A percentile compares a stretch with the other conserved stretches of the same genome.
These are phyloP conservation scores for Steatocranus sp. DNA, from an alignment of 2,797 vertebrate genomes.

Conservation along the genomic window DNA sequence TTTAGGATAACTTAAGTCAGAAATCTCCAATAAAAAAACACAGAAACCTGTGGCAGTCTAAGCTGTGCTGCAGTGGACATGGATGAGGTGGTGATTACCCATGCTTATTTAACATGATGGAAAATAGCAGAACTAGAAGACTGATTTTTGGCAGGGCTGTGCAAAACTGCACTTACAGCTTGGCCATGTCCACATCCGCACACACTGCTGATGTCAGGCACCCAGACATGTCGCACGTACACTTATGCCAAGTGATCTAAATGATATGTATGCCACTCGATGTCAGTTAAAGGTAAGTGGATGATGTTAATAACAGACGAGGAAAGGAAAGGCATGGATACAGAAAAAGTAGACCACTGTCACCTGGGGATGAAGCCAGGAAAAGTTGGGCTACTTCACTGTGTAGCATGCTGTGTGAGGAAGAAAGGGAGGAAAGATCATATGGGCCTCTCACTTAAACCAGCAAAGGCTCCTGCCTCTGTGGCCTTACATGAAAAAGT, in stretches of 20 bases:
- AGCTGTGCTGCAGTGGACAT: neutral
- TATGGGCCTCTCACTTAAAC: constrained; percentile 8
- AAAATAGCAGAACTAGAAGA: neutral
- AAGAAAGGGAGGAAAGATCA: neutral
- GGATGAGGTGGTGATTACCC: neutral
- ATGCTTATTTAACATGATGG: neutral
- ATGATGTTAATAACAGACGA: constrained; percentile 57
- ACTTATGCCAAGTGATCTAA: neutral
- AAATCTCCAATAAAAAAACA: neutral
- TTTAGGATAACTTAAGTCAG: neutral
- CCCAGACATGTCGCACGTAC: neutral
- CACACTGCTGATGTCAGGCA: neutral
- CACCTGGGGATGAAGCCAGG: constrained; percentile 39
- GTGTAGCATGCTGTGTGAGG: constrained; percentile 3
- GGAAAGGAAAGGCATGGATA: neutral
- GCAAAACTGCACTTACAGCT: neutral
- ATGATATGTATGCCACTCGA: constrained; percentile 1
- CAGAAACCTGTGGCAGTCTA: neutral
- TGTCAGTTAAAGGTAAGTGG: constrained; percentile 31
- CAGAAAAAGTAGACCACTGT: constrained; percentile 52
- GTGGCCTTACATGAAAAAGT: neutral
- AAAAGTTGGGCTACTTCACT: constrained; percentile 39
- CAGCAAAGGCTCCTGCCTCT: constrained; percentile 8
- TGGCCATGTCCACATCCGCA: neutral
- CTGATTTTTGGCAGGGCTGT: neutral